Evolutionary conservation across 2,888 invertebrate species (phyloP).

Genomic region (Sclerodermus sp.): DNA sequence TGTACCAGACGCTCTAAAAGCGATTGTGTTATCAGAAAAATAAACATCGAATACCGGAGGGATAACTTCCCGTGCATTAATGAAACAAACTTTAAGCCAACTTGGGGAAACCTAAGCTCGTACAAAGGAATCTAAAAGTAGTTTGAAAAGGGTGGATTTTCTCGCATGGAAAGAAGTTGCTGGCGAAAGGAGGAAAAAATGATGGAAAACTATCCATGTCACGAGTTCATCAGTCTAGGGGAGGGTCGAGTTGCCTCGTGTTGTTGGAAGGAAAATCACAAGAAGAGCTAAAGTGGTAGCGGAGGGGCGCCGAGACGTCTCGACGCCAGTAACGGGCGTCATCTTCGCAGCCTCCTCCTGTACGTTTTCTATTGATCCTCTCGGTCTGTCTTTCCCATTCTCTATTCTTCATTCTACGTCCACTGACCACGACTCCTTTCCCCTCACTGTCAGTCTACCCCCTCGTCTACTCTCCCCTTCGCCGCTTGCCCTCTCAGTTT

Average conservation of each 20-base stretch:
- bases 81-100: too few relatives aligned
- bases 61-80: too few relatives aligned
- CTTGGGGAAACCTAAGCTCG: too few relatives aligned
- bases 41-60: too few relatives aligned
- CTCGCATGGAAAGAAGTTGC: too few relatives aligned
- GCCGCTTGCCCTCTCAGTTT: not conserved
- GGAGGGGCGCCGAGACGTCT: conserved; percentile 46
- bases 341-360: conserved; percentile 32
- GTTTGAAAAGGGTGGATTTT: too few relatives aligned
- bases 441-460: too few relatives aligned
- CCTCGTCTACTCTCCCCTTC: not conserved
- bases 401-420: not conserved
- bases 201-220: too few relatives aligned
- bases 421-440: not conserved
- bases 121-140: too few relatives aligned
- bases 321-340: conserved; percentile 44
- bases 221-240: not conserved
- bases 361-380: conserved; percentile 23
- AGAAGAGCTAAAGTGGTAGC: conserved; percentile 3
- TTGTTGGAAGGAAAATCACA: conserved; percentile 42
- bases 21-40: too few relatives aligned
- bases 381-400: conserved; percentile 7
- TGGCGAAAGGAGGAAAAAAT: too few relatives aligned
- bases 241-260: conserved; percentile 30
- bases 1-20: too few relatives aligned